Percentiles rank a stretch among this genome's conserved stretches.
Conservation (phyloP, 2,888 invertebrate species). For the Drosophila villosipedis region DNA sequence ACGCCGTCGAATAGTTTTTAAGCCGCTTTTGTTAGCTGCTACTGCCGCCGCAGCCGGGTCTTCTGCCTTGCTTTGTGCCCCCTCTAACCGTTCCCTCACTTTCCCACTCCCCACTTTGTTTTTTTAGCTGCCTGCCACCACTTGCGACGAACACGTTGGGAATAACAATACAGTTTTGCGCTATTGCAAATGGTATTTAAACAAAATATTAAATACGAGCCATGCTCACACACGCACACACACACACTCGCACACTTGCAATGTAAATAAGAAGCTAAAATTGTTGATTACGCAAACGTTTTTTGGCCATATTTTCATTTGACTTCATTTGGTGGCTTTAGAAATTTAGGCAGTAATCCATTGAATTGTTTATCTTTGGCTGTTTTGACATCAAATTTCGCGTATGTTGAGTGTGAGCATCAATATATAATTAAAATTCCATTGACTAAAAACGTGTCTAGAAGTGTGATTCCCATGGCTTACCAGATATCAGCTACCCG, state of each 20-base stretch:
- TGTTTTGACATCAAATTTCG: conserved; percentile 19
- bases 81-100: neutral
- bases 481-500: no score
- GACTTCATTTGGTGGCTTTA: conserved; percentile 31
- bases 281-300: conserved; percentile 76
- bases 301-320: conserved; percentile 48
- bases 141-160: conserved; percentile 57
- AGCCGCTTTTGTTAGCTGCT: conserved; percentile 55
- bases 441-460: conserved; percentile 7
- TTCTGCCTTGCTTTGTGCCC: conserved; percentile 15
- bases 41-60: conserved; percentile 25
- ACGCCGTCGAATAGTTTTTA: conserved; percentile 59
- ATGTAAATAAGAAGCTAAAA: conserved; percentile 69
- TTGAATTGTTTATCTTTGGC: conserved; percentile 18
- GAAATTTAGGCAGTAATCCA: conserved; percentile 31
- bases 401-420: conserved; percentile 18
- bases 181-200: conserved; percentile 70
- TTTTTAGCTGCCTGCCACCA: conserved; percentile 23
- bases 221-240: conserved; percentile 22
- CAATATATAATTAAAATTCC: conserved; percentile 9
- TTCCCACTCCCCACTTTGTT: neutral
- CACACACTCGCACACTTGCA: conserved; percentile 18
- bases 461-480: conserved; percentile 32
- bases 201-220: conserved; percentile 66
- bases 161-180: conserved; percentile 70